Evolutionary conservation across 1,140 invertebrate species (phyloP), one percentile per base, ranked within the genome.

Genomic region (Whitmania pigra): DNA sequence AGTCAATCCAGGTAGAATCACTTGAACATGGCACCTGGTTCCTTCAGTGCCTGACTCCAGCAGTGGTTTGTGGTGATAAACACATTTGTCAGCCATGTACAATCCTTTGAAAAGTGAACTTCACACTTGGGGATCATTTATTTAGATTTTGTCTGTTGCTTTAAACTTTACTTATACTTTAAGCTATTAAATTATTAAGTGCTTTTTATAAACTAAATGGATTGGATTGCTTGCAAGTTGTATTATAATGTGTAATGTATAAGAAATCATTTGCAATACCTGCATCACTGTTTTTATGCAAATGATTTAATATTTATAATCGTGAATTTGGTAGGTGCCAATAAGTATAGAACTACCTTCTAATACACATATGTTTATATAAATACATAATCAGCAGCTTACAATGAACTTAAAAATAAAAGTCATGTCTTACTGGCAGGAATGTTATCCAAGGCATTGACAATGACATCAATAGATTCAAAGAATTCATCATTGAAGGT

Each of bases 1-100:
- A 2, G 94, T 97, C 54, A 95, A 80, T 73, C 84, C 79, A 49
- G 94, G 94, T 68, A 97, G 89, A 13, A 98, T 93, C 31, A 90
- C 91, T 85, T 99, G 96, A 53, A 93, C 93, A 81, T 99, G 99
- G 71, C 94, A 95, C 84, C 98, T 97, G 7, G 95, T 97, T 63
- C 96, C 96, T n/a, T 98, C 85, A 4, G 96, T 99, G 29, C 96
- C 96, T 55, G 94, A 97, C 83, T 99, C 96, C 31, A 99, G 83
- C 40, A 99, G 83, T 15, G 95, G 93, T 81, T 97, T 94, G 66
- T 91, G 86, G 82, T 99, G 98, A 79, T 96, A 99, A 0, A 99
- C 93, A 83, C 95, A 99, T 75, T 94, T 87, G 69, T 94, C 86
- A 83, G 98, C 95, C 90, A 98, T 94, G 81, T 97, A 98, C 78